Conservation (phyloP, 2,797 vertebrate species). For the Toxotes lorentzi region DNA sequence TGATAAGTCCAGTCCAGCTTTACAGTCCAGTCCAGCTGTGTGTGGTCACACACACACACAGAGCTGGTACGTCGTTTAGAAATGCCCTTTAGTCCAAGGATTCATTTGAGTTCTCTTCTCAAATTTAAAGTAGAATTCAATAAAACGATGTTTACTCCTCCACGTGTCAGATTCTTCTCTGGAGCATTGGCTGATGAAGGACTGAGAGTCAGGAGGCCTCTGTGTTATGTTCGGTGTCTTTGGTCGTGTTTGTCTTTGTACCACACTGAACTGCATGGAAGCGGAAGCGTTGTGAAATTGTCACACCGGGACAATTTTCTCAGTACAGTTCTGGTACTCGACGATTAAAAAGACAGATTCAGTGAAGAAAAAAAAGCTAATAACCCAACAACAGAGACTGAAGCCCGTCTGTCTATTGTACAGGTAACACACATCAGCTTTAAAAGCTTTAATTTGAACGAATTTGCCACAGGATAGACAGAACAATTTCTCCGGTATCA, state of each 20-base stretch:
- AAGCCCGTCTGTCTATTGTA: conserved; percentile 26
- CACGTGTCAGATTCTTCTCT: too few relatives aligned
- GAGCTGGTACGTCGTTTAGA: too few relatives aligned
- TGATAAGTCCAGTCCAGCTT: too few relatives aligned
- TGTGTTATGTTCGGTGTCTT: too few relatives aligned
- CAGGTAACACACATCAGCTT: conserved; percentile 49
- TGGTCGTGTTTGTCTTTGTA: not conserved
- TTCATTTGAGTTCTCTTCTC: too few relatives aligned
- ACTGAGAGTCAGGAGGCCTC: too few relatives aligned
- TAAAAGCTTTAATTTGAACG: conserved; percentile 66
- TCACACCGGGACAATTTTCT: conserved; percentile 21
- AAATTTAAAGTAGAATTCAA: too few relatives aligned
- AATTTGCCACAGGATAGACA: conserved; percentile 63
- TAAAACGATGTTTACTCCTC: too few relatives aligned
- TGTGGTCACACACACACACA: too few relatives aligned
- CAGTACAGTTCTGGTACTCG: not conserved
- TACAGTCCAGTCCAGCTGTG: too few relatives aligned
- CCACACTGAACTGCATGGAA: not conserved
- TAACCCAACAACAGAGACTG: conserved; percentile 21
- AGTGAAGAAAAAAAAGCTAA: conserved; percentile 18
- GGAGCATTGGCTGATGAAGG: too few relatives aligned
- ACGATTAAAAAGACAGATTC: conserved; percentile 34
- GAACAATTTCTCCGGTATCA: conserved; percentile 58
- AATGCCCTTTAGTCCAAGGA: too few relatives aligned
- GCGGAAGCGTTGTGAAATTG: conserved; percentile 15